Percentiles rank a stretch among this genome's conserved stretches.
These are phyloP conservation scores for Salvator merianae DNA, from an alignment of 2,113 vertebrate genomes.

Conservation along the genomic window DNA sequence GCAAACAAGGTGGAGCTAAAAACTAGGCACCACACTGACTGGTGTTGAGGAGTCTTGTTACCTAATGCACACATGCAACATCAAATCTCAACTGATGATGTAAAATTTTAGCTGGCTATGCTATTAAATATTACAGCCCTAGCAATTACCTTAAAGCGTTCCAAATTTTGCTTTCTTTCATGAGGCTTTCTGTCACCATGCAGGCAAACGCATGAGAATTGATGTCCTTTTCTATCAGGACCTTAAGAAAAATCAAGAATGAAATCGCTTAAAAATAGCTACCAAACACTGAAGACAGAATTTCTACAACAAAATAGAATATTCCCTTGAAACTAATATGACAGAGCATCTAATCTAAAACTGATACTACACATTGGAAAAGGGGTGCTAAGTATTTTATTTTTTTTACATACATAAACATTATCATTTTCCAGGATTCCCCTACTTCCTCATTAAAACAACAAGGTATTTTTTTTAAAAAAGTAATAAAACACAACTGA, in stretches of 20 bases:
- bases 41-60: background rate
- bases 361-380: background rate
- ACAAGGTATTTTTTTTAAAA: background rate
- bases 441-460: too few relatives aligned
- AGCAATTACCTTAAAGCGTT: conserved; percentile 90
- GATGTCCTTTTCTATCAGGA: conserved; percentile 93
- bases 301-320: background rate
- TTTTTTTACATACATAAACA: background rate
- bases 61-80: background rate
- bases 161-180: conserved; percentile 94
- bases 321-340: background rate
- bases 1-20: background rate
- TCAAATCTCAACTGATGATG: background rate
- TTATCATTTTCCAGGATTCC: background rate
- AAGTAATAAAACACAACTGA: background rate
- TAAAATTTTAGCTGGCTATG: background rate
- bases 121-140: background rate
- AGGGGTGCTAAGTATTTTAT: background rate
- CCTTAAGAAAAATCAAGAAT: conserved; percentile 71
- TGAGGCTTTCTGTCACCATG: conserved; percentile 96
- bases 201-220: conserved; percentile 95
- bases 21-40: background rate
- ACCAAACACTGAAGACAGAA: background rate
- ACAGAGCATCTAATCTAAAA: background rate
- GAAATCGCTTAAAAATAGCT: background rate